phyloP scores from a whole-genome alignment of 2,113 vertebrate genomes.

The Atlantisia rogersi region DNA sequence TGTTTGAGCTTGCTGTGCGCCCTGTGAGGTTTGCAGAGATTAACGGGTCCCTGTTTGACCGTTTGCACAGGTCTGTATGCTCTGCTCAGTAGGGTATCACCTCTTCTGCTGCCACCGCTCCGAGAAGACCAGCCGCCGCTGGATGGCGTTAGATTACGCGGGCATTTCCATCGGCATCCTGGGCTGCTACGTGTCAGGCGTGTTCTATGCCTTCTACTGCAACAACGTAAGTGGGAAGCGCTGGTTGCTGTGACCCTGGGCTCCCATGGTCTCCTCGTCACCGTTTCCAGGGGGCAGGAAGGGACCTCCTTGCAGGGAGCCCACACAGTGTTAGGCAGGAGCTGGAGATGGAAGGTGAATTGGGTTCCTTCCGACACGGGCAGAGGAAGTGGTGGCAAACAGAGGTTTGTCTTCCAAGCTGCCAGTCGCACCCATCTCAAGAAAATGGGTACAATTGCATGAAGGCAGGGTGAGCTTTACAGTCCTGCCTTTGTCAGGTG shows the following conservation, averaged over 20 bases:
- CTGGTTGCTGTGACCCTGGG: background rate
- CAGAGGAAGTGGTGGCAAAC: background rate
- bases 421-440: background rate
- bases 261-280: background rate
- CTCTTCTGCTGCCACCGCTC: slow-evolving; percentile 95
- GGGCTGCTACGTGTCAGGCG: slow-evolving; percentile 93
- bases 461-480: background rate
- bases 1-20: background rate
- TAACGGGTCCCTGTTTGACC: background rate
- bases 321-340: background rate
- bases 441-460: background rate
- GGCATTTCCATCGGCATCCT: slow-evolving; percentile 93
- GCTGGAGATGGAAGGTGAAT: background rate
- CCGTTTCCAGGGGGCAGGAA: background rate
- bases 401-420: background rate
- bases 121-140: slow-evolving; percentile 92
- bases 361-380: background rate
- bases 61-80: slow-evolving; percentile 87
- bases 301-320: background rate
- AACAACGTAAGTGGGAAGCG: slow-evolving; percentile 83
- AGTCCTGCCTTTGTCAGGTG: background rate
- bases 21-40: background rate
- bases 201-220: slow-evolving; percentile 97
- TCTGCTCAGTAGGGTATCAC: slow-evolving; percentile 93
- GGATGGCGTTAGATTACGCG: slow-evolving; percentile 94